Evolutionary conservation across 1,140 invertebrate genomes (phyloP).

Genomic region (Metaphire vulgaris): DNA sequence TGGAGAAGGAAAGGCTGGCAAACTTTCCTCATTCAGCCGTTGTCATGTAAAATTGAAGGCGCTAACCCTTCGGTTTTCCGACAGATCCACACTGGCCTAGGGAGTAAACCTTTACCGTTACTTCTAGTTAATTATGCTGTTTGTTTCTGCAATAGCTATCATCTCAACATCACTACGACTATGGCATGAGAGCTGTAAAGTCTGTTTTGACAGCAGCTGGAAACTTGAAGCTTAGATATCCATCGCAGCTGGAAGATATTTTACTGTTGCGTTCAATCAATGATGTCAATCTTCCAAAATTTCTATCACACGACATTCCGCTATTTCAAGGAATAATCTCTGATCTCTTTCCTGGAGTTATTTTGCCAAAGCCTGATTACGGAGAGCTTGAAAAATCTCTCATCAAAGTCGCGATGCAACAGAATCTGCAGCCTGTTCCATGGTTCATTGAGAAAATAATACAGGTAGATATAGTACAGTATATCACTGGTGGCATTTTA

Average conservation of each 20-base stretch:
- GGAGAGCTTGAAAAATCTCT: slow-evolving; percentile 45
- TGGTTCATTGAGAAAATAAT: slow-evolving; percentile 52
- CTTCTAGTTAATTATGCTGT: too few species aligned
- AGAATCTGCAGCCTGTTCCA: slow-evolving; percentile 45
- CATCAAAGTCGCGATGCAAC: slow-evolving; percentile 36
- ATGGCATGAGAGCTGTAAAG: slow-evolving; percentile 53
- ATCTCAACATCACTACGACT: slow-evolving; percentile 54
- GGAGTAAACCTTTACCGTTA: too few species aligned
- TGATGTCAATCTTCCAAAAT: slow-evolving; percentile 54
- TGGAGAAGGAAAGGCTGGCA: too few species aligned
- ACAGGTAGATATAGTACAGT: slow-evolving; percentile 37
- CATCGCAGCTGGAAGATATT: slow-evolving; percentile 47
- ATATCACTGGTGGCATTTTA: not conserved
- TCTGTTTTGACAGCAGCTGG: slow-evolving; percentile 52
- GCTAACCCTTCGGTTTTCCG: too few species aligned
- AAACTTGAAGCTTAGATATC: slow-evolving; percentile 51
- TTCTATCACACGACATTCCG: slow-evolving; percentile 53
- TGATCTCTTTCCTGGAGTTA: slow-evolving; percentile 50
- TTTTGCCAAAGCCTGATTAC: slow-evolving; percentile 59
- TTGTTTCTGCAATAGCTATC: too few species aligned
- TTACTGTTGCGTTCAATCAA: slow-evolving; percentile 51
- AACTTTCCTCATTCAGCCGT: too few species aligned
- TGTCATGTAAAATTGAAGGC: too few species aligned
- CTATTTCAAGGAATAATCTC: slow-evolving; percentile 53
- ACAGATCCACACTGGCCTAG: too few species aligned